phyloP scores from a whole-genome alignment of 1,140 invertebrate genomes.

The Leptopilina boulardi region DNA sequence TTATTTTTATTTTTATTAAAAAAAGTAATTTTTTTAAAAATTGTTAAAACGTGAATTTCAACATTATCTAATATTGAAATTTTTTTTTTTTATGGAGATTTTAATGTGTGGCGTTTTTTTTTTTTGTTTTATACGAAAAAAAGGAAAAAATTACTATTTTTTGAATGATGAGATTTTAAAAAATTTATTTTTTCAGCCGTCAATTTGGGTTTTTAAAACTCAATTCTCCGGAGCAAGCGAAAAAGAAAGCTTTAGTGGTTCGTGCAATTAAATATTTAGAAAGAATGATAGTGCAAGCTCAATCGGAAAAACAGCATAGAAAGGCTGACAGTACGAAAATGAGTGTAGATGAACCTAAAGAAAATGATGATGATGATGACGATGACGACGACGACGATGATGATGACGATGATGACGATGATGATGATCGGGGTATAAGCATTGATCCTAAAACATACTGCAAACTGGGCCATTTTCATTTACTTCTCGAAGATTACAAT shows the following conservation, averaged over 20 bases:
- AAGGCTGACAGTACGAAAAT: conserved; percentile 75
- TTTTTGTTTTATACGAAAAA: too few species aligned
- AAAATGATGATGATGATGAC: conserved; percentile 68
- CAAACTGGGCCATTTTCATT: conserved; percentile 95
- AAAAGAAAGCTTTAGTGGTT: conserved; percentile 86
- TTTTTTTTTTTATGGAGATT: too few species aligned
- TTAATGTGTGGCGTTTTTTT: too few species aligned
- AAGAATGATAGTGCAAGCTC: conserved; percentile 87
- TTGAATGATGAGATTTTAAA: neutral
- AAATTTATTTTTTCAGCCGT: conserved; percentile 80
- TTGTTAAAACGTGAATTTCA: too few species aligned
- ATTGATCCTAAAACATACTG: conserved; percentile 94
- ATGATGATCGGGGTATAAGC: conserved; percentile 81
- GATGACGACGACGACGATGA: conserved; percentile 62
- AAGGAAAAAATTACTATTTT: too few species aligned
- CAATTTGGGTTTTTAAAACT: conserved; percentile 91
- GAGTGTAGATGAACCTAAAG: conserved; percentile 72
- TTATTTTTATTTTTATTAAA: too few species aligned
- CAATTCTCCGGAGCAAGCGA: conserved; percentile 83
- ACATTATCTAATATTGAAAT: too few species aligned
- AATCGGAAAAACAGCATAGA: conserved; percentile 77
- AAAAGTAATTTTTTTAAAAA: too few species aligned
- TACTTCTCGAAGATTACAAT: conserved; percentile 91
- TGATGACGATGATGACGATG: conserved; percentile 75
- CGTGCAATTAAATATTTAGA: conserved; percentile 91